Evolutionary conservation across 2,888 invertebrate species (phyloP).

Genomic region (Venustoraphidia nigricollis): DNA sequence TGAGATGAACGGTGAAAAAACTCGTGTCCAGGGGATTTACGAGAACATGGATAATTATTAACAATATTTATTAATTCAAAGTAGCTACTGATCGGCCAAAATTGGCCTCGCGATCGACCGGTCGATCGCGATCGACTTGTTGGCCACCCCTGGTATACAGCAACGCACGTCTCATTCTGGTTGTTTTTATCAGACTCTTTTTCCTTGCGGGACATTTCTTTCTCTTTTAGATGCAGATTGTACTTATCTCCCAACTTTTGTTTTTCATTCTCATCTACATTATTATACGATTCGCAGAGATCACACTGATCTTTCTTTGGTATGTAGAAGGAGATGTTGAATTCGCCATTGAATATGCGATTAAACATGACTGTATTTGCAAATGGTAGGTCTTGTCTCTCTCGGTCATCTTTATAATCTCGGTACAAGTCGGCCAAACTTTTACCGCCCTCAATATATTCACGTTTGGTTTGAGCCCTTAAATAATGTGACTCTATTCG

Average conservation of each 20-base stretch:
- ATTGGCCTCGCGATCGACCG: too few species aligned
- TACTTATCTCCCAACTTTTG: conserved; percentile 6
- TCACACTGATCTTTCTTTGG: conserved; percentile 12
- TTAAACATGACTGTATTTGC: conserved; percentile 8
- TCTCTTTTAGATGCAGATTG: conserved; percentile 1
- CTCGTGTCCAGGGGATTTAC: too few species aligned
- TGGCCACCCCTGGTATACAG: too few species aligned
- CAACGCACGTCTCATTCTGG: neutral
- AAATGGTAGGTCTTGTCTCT: conserved; percentile 7
- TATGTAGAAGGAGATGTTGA: conserved; percentile 9
- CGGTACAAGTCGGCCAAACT: conserved; percentile 13
- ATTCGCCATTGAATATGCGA: conserved; percentile 11
- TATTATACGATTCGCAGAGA: conserved; percentile 10
- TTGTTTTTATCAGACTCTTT: conserved; percentile 1
- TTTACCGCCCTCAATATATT: conserved; percentile 15
- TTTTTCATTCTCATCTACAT: conserved; percentile 10
- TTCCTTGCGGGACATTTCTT: neutral
- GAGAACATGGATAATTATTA: too few species aligned
- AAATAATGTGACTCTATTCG: conserved; percentile 13
- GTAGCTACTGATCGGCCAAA: too few species aligned
- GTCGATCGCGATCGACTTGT: too few species aligned
- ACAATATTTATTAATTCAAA: too few species aligned
- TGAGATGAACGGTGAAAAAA: too few species aligned
- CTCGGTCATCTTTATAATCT: conserved; percentile 12
- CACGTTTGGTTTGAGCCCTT: conserved; percentile 9